Evolutionary conservation across 2,888 invertebrate species (phyloP).

Genomic region (Ormyrus nitidulus): DNA sequence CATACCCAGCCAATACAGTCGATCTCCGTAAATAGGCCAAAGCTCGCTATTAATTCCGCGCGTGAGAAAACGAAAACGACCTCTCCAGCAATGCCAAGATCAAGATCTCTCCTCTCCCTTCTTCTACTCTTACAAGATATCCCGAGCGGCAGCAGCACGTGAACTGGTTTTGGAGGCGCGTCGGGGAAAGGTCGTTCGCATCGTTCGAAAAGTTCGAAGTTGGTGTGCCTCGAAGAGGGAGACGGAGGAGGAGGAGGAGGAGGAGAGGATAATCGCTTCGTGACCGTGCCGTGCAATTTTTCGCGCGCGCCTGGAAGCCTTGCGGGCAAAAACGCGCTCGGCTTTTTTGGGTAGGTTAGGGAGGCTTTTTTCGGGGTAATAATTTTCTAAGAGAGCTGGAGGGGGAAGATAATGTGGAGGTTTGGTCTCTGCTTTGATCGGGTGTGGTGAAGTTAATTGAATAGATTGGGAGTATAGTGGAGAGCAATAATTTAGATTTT

Average conservation of each 20-base stretch:
- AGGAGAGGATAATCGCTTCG: constrained; percentile 58
- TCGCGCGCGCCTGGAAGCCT: constrained; percentile 32
- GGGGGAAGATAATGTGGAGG: not conserved
- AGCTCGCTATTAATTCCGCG: constrained; percentile 41
- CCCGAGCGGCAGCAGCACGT: constrained; percentile 63
- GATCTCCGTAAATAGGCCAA: not conserved
- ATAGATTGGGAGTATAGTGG: constrained; percentile 1
- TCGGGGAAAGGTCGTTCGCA: constrained; percentile 67
- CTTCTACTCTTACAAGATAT: constrained; percentile 3
- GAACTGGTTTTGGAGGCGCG: constrained; percentile 68
- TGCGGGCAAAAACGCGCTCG: not conserved
- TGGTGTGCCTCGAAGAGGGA: constrained; percentile 53
- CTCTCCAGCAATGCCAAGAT: constrained; percentile 61
- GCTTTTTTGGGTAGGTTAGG: constrained; percentile 14
- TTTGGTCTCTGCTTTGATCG: not conserved
- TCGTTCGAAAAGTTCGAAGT: constrained; percentile 62
- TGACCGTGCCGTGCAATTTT: constrained; percentile 56
- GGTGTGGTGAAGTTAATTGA: constrained; percentile 29
- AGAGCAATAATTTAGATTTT: constrained; percentile 27
- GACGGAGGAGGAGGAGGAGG: constrained; percentile 31
- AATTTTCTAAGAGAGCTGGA: not conserved
- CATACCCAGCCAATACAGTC: not conserved
- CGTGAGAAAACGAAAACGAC: constrained; percentile 57
- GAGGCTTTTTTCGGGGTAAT: constrained; percentile 26
- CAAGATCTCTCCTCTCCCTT: constrained; percentile 64